Evolutionary conservation across 2,797 vertebrate genomes (phyloP).

Genomic region (Microhierax caerulescens): DNA sequence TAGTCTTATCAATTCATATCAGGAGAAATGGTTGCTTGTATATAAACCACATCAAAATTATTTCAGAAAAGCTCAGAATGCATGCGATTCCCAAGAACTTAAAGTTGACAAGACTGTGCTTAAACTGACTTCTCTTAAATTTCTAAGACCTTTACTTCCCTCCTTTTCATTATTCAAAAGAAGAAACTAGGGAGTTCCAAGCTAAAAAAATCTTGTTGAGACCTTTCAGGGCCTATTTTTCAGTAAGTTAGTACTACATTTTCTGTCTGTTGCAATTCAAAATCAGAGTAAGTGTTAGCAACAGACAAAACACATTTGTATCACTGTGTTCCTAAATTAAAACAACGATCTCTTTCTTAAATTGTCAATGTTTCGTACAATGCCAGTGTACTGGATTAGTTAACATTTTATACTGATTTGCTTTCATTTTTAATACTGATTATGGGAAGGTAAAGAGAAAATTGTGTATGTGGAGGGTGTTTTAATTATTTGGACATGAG

Average conservation of each 20-base stretch:
- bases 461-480: neutral
- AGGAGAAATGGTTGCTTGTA: neutral
- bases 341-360: neutral
- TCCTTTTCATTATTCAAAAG: neutral
- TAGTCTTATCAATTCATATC: neutral
- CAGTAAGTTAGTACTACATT: neutral
- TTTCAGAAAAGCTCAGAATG: neutral
- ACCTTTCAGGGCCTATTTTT: neutral
- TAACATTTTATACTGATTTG: neutral
- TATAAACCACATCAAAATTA: neutral
- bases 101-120: neutral
- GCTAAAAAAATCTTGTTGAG: neutral
- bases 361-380: neutral
- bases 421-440: neutral
- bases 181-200: neutral
- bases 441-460: neutral
- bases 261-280: neutral
- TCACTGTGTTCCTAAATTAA: neutral
- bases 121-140: neutral
- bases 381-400: neutral
- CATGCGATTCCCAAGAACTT: neutral
- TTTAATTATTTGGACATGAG: neutral
- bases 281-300: neutral
- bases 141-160: neutral
- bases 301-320: neutral